Conservation (phyloP, 2,113 vertebrate species). For the Eubucco bourcierii region DNA sequence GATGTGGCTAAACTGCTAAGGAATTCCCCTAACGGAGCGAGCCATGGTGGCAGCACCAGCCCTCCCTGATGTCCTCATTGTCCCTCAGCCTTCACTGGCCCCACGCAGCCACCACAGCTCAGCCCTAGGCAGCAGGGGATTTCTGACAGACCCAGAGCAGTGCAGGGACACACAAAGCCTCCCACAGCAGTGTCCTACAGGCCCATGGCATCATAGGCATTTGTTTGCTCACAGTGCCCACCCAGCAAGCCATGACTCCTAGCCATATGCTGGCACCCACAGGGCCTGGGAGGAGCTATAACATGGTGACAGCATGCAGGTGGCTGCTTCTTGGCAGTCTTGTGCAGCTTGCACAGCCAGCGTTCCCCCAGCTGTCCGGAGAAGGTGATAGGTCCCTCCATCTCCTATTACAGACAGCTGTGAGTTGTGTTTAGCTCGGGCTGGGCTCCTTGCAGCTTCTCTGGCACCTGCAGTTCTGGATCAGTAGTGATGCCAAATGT, state of each 20-base stretch:
- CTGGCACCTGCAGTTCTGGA: background rate
- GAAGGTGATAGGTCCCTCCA: background rate
- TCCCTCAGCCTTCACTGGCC: background rate
- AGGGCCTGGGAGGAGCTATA: background rate
- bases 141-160: conserved; percentile 4
- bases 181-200: rapidly evolving
- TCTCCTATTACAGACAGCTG: background rate
- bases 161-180: background rate
- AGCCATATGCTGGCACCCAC: background rate
- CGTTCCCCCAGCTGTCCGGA: background rate
- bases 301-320: background rate
- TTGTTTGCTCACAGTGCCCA: background rate
- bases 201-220: rapidly evolving
- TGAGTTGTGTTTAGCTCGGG: rapidly evolving
- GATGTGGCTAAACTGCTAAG: background rate
- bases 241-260: background rate
- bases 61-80: background rate
- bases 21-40: background rate
- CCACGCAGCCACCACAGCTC: background rate
- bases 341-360: background rate
- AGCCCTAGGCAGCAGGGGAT: background rate
- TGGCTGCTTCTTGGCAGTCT: background rate
- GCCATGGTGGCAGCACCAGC: background rate
- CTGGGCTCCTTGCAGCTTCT: background rate
- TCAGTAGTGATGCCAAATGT: background rate